Conservation (phyloP, 2,797 vertebrate genomes). For the Thamnophis elegans region DNA sequence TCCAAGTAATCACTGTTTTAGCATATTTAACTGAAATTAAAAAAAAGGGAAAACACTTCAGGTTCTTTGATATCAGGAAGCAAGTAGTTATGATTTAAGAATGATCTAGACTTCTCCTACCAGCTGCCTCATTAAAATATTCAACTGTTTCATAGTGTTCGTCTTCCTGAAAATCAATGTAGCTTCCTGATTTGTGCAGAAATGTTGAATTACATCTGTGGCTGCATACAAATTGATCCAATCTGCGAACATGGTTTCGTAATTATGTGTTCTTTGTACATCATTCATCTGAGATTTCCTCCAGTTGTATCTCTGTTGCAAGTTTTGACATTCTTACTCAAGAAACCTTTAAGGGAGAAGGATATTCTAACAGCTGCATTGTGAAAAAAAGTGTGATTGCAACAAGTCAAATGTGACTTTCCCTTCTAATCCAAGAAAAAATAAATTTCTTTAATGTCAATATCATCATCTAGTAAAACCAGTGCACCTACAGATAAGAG, state of each 20-base stretch:
- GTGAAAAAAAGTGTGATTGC: background rate
- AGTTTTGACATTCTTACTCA: background rate
- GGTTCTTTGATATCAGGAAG: background rate
- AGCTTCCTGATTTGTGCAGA: slow-evolving; percentile 18
- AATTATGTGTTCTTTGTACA: background rate
- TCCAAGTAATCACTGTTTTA: background rate
- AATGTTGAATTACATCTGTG: slow-evolving; percentile 21
- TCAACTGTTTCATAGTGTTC: background rate
- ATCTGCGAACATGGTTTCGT: background rate
- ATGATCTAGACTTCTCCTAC: background rate
- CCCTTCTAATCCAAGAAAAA: background rate
- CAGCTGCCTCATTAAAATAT: background rate
- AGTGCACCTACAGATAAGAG: background rate
- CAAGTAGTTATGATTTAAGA: background rate
- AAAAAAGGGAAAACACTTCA: background rate
- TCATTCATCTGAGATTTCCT: background rate
- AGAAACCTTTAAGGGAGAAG: background rate
- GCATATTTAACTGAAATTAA: background rate
- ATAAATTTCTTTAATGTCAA: background rate
- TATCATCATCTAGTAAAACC: background rate
- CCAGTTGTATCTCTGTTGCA: background rate
- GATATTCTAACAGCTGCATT: background rate
- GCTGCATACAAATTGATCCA: slow-evolving; percentile 19
- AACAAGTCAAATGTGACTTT: background rate
- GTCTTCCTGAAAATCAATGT: background rate